Percentiles rank a stretch among this genome's conserved stretches.
Evolutionary conservation across 2,113 vertebrate genomes (phyloP).

Genomic region (Cochlearius cochlearius): DNA sequence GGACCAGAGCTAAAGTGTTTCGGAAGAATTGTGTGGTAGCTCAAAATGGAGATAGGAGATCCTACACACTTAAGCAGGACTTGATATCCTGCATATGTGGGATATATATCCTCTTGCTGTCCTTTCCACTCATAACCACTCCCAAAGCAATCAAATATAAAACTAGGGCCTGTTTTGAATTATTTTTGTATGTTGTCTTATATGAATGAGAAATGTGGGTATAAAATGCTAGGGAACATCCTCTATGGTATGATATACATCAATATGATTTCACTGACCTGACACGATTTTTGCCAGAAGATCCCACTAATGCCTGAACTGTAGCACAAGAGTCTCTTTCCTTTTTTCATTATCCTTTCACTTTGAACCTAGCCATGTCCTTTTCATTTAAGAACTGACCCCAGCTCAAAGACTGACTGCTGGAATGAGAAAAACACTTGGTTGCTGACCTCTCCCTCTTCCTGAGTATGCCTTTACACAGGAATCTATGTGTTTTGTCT

Average conservation of each 20-base stretch:
- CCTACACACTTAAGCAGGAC: neutral
- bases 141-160: neutral
- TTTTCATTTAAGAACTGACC: neutral
- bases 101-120: neutral
- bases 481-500: constrained; percentile 46
- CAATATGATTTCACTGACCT: neutral
- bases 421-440: neutral
- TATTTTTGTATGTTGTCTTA: neutral
- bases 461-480: neutral
- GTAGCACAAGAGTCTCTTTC: neutral
- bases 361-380: neutral
- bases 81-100: neutral
- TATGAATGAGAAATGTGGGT: neutral
- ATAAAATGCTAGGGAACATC: neutral
- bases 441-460: neutral
- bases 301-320: neutral
- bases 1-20: neutral
- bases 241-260: neutral
- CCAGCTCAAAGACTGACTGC: neutral
- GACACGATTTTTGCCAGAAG: neutral
- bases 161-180: neutral
- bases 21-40: neutral
- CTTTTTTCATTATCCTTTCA: neutral
- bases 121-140: neutral
- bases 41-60: neutral